phyloP scores from a whole-genome alignment of 92 coral and sea anemone genomes.

The Heteractis magnifica region DNA sequence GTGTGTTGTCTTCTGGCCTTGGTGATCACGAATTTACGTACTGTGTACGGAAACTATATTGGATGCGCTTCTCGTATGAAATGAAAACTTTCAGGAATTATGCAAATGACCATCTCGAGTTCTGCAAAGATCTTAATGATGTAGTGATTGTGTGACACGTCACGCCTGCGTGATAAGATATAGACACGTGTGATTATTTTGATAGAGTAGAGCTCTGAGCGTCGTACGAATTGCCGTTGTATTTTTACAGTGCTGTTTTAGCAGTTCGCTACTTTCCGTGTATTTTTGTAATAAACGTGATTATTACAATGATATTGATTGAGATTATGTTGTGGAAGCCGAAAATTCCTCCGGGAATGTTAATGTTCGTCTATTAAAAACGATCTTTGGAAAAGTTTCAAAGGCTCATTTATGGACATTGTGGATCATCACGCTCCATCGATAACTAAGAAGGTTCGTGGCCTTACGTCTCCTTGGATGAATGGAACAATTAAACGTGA shows the following conservation, averaged over 20 bases:
- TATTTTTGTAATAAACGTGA: too few relatives aligned
- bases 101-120: constrained; percentile 4
- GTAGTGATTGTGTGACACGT: too few relatives aligned
- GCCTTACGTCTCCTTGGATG: constrained; percentile 39
- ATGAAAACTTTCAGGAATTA: constrained; percentile 9
- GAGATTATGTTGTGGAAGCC: constrained; percentile 10
- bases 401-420: constrained; percentile 15
- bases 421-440: constrained; percentile 29
- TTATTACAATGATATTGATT: not conserved
- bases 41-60: constrained; percentile 8
- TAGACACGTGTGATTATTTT: too few relatives aligned
- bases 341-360: constrained; percentile 17
- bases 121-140: constrained; percentile 4
- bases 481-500: too few relatives aligned
- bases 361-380: constrained; percentile 16
- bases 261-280: too few relatives aligned
- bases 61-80: not conserved
- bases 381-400: constrained; percentile 30
- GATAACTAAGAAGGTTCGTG: constrained; percentile 26
- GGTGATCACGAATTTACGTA: not conserved
- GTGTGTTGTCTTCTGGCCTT: constrained; percentile 8
- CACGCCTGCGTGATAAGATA: too few relatives aligned
- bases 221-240: too few relatives aligned
- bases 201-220: too few relatives aligned
- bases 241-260: too few relatives aligned